Evolutionary conservation across 2,113 vertebrate genomes (phyloP).

Genomic region (Suricata suricatta): DNA sequence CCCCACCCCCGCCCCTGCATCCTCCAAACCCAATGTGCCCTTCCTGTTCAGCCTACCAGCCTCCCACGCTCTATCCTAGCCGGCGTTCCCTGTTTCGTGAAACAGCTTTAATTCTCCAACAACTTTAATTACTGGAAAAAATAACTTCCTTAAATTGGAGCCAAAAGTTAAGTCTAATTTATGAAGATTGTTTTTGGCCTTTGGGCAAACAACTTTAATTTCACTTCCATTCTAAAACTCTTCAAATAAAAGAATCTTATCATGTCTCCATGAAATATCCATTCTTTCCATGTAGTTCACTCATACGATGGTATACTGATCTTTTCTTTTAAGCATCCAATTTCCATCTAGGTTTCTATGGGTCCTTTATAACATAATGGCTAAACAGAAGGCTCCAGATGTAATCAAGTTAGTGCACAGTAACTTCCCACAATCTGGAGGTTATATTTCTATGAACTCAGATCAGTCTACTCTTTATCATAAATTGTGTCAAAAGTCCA

Average conservation of each 20-base stretch:
- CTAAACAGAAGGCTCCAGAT: background rate
- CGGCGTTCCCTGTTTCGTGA: background rate
- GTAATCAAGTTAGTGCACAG: background rate
- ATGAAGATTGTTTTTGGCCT: constrained; percentile 3
- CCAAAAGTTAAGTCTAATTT: background rate
- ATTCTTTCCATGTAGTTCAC: background rate
- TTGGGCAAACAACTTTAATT: constrained; percentile 7
- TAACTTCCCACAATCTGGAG: background rate
- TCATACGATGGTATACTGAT: background rate
- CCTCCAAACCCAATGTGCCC: fast-evolving
- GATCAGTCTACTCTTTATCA: background rate
- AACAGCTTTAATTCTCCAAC: background rate
- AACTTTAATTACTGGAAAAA: background rate
- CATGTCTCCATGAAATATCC: background rate
- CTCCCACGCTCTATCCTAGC: background rate
- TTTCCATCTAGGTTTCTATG: constrained; percentile 18
- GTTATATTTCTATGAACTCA: background rate
- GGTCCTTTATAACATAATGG: background rate
- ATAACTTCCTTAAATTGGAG: background rate
- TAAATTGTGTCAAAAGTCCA: background rate
- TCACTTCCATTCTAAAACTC: background rate
- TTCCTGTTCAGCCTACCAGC: fast-evolving
- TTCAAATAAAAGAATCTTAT: background rate
- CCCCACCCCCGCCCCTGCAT: fast-evolving
- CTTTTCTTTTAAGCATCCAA: background rate